Conservation (phyloP, 2,888 invertebrate genomes). For the Eristalis tenax region DNA sequence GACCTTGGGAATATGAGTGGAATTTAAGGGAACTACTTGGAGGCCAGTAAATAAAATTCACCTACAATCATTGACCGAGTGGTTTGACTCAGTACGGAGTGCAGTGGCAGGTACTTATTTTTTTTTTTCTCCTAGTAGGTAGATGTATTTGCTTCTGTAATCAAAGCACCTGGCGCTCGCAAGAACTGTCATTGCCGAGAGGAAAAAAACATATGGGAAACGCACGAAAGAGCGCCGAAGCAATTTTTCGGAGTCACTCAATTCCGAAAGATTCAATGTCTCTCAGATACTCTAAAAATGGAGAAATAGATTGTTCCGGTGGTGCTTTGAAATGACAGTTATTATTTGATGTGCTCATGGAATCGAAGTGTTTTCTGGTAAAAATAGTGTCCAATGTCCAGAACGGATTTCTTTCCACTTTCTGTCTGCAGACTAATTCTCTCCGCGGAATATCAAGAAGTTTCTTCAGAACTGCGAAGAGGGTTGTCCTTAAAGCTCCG, state of each 20-base stretch:
- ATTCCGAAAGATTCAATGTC: background rate
- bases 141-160: background rate
- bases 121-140: background rate
- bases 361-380: no score
- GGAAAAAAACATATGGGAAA: background rate
- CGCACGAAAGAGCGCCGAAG: background rate
- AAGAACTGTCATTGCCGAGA: background rate
- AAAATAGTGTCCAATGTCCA: no score
- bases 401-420: no score
- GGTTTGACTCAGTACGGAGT: background rate
- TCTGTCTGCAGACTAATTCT: no score
- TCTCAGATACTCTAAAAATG: background rate
- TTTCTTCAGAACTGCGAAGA: no score
- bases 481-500: no score
- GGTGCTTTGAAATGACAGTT: background rate
- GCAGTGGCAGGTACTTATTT: background rate
- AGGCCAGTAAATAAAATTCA: background rate
- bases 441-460: no score
- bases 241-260: background rate
- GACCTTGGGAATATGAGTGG: constrained; percentile 18
- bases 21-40: background rate
- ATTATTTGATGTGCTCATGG: background rate
- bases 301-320: background rate
- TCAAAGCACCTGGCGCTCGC: background rate
- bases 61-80: constrained; percentile 4